Evolutionary conservation across 2,797 vertebrate species (phyloP).

Genomic region (Heteromormyrus szaboi): DNA sequence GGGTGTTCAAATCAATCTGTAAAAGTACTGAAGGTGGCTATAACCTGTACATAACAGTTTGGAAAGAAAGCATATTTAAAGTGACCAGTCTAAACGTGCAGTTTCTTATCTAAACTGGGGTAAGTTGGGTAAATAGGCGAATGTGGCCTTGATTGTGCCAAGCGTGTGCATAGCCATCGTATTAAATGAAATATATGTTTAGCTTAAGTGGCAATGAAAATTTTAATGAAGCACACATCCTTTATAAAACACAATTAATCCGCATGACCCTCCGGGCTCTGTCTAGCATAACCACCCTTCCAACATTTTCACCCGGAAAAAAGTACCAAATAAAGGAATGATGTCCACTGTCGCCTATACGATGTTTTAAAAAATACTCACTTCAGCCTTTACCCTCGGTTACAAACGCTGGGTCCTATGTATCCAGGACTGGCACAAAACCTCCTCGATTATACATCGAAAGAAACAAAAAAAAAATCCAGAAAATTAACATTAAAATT

Average conservation of each 20-base stretch:
- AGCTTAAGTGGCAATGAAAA: not conserved
- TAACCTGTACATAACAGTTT: not conserved
- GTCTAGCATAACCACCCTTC: slow-evolving; percentile 27
- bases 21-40: not conserved
- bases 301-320: slow-evolving; percentile 38
- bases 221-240: not conserved
- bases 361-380: slow-evolving; percentile 32
- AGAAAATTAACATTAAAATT: slow-evolving; percentile 71
- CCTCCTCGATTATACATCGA: slow-evolving; percentile 45
- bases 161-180: not conserved
- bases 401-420: slow-evolving; percentile 26
- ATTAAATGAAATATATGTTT: not conserved
- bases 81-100: not conserved
- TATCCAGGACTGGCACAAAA: slow-evolving; percentile 36
- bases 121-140: not conserved
- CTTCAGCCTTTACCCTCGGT: slow-evolving; percentile 22
- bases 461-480: slow-evolving; percentile 56
- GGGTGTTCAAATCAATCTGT: not conserved
- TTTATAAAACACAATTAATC: slow-evolving; percentile 20
- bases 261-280: not conserved
- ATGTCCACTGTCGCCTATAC: not conserved
- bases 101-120: slow-evolving; percentile 1
- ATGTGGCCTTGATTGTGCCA: not conserved
- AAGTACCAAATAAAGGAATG: slow-evolving; percentile 23
- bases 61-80: not conserved